Percentiles rank a stretch among this genome's conserved stretches.
Conservation (phyloP, 2,113 vertebrate genomes). For the Brachionichthys hirsutus region DNA sequence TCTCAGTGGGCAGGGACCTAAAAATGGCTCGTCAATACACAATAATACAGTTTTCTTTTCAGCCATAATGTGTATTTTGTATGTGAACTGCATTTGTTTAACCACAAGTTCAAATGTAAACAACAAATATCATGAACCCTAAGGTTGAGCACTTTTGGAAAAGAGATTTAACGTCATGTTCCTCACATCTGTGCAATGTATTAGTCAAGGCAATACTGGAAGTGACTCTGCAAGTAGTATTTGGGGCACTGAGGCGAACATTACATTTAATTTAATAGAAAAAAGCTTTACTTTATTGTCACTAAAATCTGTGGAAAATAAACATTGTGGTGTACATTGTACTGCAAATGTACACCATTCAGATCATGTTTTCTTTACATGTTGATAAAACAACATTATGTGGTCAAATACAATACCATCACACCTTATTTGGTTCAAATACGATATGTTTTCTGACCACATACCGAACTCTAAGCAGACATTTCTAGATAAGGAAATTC, state of each 20-base stretch:
- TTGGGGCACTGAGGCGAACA: background rate
- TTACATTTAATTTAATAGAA: background rate
- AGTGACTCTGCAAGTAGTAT: background rate
- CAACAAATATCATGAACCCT: slow-evolving; percentile 36
- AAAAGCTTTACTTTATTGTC: no score
- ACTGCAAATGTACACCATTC: no score
- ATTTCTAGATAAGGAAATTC: slow-evolving; percentile 11
- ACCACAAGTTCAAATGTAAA: slow-evolving; percentile 45
- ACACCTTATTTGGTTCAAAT: no score
- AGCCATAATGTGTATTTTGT: slow-evolving; percentile 23
- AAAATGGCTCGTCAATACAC: slow-evolving; percentile 36
- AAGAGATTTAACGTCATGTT: slow-evolving; percentile 32
- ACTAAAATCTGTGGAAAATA: no score
- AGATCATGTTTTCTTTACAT: no score
- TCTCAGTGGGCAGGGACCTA: slow-evolving; percentile 19
- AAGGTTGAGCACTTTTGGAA: slow-evolving; percentile 17
- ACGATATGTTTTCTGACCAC: background rate
- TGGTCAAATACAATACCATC: no score
- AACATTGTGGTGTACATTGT: no score
- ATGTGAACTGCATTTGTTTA: slow-evolving; percentile 41
- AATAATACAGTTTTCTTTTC: slow-evolving; percentile 37
- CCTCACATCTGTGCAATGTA: slow-evolving; percentile 42
- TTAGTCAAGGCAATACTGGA: slow-evolving; percentile 19
- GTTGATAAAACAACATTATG: no score
- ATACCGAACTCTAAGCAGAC: background rate